phyloP scores from a whole-genome alignment of 2,113 vertebrate species.

The Corapipo altera region DNA sequence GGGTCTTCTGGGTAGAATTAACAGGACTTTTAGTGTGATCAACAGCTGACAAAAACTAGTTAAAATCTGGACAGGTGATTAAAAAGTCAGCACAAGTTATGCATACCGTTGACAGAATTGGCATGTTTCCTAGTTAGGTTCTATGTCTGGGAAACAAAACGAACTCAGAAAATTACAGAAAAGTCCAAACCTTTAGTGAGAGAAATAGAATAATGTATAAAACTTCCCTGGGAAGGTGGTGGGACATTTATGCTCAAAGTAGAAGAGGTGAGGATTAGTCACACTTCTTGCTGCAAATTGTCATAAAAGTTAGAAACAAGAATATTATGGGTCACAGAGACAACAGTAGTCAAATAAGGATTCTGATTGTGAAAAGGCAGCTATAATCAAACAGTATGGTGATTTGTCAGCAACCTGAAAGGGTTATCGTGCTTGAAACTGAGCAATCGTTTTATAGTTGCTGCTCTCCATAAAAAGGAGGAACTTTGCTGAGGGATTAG shows the following conservation, averaged over 20 bases:
- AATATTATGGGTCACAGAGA: neutral
- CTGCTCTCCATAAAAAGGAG: neutral
- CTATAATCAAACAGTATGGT: neutral
- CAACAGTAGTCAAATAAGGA: neutral
- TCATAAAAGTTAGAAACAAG: neutral
- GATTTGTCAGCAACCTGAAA: neutral
- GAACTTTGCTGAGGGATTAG: neutral
- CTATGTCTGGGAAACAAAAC: neutral
- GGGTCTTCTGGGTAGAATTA: neutral
- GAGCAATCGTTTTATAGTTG: neutral
- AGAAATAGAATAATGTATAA: neutral
- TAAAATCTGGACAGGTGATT: neutral
- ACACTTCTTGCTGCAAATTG: neutral
- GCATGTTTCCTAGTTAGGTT: neutral
- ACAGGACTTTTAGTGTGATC: neutral
- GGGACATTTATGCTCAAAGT: neutral
- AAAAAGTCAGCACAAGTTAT: neutral
- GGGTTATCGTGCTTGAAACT: neutral
- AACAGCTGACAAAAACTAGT: neutral
- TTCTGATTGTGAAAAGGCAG: neutral
- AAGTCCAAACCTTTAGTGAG: neutral
- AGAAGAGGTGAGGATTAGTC: neutral
- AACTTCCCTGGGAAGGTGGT: neutral
- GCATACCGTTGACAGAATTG: fast-evolving
- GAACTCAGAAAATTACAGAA: neutral